Percentiles rank a stretch among this genome's conserved stretches.
Conservation (phyloP, 2,888 invertebrate species). For the Bedellia somnulentella region DNA sequence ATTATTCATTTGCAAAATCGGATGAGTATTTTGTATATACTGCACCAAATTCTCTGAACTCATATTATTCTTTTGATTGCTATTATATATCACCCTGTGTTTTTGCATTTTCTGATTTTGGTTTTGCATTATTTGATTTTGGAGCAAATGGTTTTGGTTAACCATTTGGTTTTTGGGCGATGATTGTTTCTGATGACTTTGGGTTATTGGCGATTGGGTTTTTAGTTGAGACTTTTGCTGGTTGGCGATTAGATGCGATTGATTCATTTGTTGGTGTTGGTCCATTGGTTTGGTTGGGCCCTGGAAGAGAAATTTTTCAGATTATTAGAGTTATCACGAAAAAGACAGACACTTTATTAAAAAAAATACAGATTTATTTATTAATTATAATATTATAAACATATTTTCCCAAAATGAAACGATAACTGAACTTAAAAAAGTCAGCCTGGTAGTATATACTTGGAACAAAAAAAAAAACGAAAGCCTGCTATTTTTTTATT, state of each 20-base stretch:
- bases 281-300: constrained; percentile 27
- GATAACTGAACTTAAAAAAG: too few relatives aligned
- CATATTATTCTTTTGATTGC: constrained; percentile 24
- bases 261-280: constrained; percentile 17
- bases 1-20: constrained; percentile 22
- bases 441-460: too few relatives aligned
- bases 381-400: too few relatives aligned
- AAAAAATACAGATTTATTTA: too few relatives aligned
- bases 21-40: constrained; percentile 45
- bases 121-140: background rate
- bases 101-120: constrained; percentile 24
- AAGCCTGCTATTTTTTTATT: too few relatives aligned
- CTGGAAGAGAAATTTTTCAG: too few relatives aligned
- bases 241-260: constrained; percentile 17
- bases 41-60: constrained; percentile 44
- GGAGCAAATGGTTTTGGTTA: background rate
- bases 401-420: too few relatives aligned
- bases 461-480: too few relatives aligned
- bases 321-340: too few relatives aligned
- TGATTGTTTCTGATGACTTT: constrained; percentile 9
- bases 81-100: constrained; percentile 22
- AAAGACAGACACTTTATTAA: too few relatives aligned
- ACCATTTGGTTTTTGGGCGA: constrained; percentile 11
- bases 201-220: constrained; percentile 12
- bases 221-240: constrained; percentile 11